phyloP scores from a whole-genome alignment of 2,888 invertebrate species.

The Lamellibrachia columna region DNA sequence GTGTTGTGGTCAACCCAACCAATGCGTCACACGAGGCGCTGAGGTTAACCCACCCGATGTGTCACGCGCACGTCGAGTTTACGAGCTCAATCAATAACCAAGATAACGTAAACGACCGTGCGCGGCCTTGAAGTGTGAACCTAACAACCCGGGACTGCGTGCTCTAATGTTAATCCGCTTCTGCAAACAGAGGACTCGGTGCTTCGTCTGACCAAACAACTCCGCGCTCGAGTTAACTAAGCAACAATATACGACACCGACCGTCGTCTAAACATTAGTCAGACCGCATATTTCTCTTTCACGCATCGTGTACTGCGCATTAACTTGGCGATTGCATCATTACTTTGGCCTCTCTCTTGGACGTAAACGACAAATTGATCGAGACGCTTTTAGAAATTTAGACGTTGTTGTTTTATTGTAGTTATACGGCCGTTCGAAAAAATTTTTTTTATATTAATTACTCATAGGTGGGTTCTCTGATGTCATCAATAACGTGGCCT shows the following conservation, averaged over 20 bases:
- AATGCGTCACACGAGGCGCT: background rate
- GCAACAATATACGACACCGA: background rate
- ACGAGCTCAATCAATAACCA: background rate
- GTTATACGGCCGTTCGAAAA: too few relatives aligned
- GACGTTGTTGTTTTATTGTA: too few relatives aligned
- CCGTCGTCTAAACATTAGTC: background rate
- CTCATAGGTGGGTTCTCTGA: too few relatives aligned
- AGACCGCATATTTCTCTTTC: background rate
- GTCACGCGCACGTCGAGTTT: background rate
- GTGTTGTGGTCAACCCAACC: constrained; percentile 3
- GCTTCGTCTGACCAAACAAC: background rate
- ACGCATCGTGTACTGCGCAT: too few relatives aligned
- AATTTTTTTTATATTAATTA: too few relatives aligned
- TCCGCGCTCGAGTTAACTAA: background rate
- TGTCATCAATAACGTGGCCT: too few relatives aligned
- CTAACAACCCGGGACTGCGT: background rate
- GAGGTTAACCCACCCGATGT: background rate
- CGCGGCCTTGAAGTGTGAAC: background rate
- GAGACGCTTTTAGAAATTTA: too few relatives aligned
- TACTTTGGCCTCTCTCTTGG: too few relatives aligned
- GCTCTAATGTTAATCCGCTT: background rate
- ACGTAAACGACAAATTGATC: too few relatives aligned
- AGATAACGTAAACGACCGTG: background rate
- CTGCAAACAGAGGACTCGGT: background rate
- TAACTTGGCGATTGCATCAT: too few relatives aligned